Evolutionary conservation across 2,888 invertebrate genomes (phyloP).

Genomic region (Gryllus longicercus): DNA sequence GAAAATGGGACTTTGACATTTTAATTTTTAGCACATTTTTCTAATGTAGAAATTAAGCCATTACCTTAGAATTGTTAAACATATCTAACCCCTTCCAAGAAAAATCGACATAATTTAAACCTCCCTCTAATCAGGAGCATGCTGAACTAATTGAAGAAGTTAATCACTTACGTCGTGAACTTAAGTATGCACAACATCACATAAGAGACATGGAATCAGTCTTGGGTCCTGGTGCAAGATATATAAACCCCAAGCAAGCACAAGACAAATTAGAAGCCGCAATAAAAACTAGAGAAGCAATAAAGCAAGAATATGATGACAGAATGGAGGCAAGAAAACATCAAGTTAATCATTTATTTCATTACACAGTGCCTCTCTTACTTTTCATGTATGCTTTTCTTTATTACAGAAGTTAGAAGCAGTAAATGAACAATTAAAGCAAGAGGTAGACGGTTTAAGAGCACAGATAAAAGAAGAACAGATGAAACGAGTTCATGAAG

Average conservation of each 20-base stretch:
- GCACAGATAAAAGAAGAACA: constrained; percentile 37
- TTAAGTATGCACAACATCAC: constrained; percentile 58
- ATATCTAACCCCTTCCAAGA: no score
- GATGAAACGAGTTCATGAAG: background rate
- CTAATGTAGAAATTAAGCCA: constrained; percentile 36
- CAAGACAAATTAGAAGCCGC: constrained; percentile 60
- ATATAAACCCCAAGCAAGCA: constrained; percentile 58
- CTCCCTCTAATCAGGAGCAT: constrained; percentile 59
- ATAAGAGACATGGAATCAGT: constrained; percentile 70
- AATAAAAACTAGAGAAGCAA: constrained; percentile 58
- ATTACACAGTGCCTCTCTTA: background rate
- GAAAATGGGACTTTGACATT: no score
- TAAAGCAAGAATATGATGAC: constrained; percentile 52
- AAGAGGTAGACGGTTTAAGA: constrained; percentile 48
- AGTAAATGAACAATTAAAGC: constrained; percentile 49
- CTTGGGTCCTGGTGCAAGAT: constrained; percentile 59
- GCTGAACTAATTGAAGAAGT: constrained; percentile 72
- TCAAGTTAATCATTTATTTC: no score
- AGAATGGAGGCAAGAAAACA: constrained; percentile 23
- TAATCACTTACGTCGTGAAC: constrained; percentile 66
- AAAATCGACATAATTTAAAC: no score
- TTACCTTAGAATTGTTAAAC: constrained; percentile 37
- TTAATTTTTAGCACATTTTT: background rate
- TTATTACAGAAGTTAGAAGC: constrained; percentile 47
- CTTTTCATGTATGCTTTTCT: background rate